phyloP scores from a whole-genome alignment of 2,113 vertebrate species.

The Crotalus horridus region DNA sequence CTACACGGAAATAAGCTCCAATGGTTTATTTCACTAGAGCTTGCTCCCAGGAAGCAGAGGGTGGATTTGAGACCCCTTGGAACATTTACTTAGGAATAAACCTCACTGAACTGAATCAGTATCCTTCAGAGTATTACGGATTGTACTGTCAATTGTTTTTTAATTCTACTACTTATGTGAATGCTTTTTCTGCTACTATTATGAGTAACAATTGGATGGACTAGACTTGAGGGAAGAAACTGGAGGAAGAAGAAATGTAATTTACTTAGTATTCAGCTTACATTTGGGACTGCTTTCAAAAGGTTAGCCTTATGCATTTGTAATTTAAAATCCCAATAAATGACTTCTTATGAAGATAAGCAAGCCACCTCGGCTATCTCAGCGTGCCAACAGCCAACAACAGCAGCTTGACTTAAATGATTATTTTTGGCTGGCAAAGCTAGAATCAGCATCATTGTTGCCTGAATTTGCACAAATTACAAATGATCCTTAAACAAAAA shows the following conservation, averaged over 20 bases:
- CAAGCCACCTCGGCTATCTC: neutral
- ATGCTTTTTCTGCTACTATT: neutral
- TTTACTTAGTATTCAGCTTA: neutral
- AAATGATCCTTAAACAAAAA: neutral
- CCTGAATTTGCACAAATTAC: neutral
- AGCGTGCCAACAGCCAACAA: neutral
- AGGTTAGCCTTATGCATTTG: neutral
- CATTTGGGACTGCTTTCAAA: neutral
- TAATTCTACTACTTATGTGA: neutral
- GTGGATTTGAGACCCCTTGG: neutral
- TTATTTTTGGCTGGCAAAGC: neutral
- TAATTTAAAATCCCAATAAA: neutral
- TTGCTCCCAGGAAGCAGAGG: neutral
- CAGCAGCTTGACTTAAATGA: neutral
- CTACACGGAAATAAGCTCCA: neutral
- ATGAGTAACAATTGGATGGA: neutral
- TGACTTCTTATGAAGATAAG: neutral
- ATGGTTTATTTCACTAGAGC: too few species aligned
- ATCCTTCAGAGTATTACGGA: neutral
- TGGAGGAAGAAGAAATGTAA: neutral
- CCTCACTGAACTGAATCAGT: neutral
- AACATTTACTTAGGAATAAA: neutral
- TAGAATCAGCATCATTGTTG: neutral
- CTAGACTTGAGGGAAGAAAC: neutral
- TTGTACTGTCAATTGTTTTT: neutral